Conservation (phyloP, 2,797 vertebrate species). For the Limnodromus scolopaceus region DNA sequence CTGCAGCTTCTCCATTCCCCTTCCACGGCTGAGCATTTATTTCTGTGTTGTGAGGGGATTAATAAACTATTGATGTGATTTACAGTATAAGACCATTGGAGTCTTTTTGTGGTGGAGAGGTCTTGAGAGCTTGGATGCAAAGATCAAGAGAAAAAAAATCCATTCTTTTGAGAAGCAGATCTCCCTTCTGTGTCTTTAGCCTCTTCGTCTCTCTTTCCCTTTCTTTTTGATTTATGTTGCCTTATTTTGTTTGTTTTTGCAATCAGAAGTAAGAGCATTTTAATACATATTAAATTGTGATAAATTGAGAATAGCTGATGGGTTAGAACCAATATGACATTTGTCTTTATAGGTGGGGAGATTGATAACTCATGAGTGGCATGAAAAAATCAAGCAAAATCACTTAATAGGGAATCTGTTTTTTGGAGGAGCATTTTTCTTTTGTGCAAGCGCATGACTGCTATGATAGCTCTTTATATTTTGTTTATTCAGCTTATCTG, state of each 20-base stretch:
- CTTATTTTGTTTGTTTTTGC: slow-evolving; percentile 75
- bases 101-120: slow-evolving; percentile 26
- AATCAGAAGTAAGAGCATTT: slow-evolving; percentile 68
- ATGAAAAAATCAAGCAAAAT: slow-evolving; percentile 38
- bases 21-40: neutral
- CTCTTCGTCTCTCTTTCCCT: slow-evolving; percentile 1
- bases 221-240: slow-evolving; percentile 56
- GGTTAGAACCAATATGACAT: slow-evolving; percentile 66
- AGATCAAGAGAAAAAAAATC: neutral
- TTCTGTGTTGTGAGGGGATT: slow-evolving; percentile 11
- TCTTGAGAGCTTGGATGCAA: slow-evolving; percentile 14
- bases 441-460: neutral
- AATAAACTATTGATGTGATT: slow-evolving; percentile 40
- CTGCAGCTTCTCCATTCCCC: neutral
- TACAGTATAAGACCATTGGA: neutral
- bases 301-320: slow-evolving; percentile 74
- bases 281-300: slow-evolving; percentile 80
- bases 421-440: slow-evolving; percentile 68
- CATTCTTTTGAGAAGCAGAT: slow-evolving; percentile 8
- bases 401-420: slow-evolving; percentile 65
- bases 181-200: neutral
- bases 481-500: slow-evolving; percentile 59
- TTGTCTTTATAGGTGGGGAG: slow-evolving; percentile 75
- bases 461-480: slow-evolving; percentile 39
- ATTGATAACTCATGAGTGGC: slow-evolving; percentile 61